Conservation (phyloP, 2,113 vertebrate genomes). For the Sarotherodon lohbergeri region DNA sequence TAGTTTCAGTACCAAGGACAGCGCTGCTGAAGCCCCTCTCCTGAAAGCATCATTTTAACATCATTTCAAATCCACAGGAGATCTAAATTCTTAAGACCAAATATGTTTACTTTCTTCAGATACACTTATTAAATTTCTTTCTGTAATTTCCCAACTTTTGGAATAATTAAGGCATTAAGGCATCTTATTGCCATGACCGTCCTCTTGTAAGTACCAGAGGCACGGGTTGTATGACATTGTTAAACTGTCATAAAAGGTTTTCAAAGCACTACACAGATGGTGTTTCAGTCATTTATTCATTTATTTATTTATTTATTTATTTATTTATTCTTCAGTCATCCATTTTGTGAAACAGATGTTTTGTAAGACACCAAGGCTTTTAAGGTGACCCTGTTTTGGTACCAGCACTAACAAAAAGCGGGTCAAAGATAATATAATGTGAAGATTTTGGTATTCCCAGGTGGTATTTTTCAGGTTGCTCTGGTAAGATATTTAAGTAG, state of each 20-base stretch:
- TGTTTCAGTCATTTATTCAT: not conserved
- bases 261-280: not conserved
- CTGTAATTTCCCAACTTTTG: not conserved
- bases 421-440: not conserved
- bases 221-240: not conserved
- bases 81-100: not conserved
- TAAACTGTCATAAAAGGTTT: not conserved
- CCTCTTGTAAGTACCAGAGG: not conserved
- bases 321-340: not conserved
- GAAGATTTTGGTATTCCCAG: not conserved
- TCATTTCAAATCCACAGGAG: not conserved
- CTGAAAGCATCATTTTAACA: not conserved
- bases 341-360: not conserved
- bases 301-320: not conserved
- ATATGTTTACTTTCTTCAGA: not conserved
- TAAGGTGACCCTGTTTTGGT: not conserved
- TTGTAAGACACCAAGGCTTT: not conserved
- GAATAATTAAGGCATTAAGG: not conserved
- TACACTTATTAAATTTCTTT: not conserved
- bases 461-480: not conserved
- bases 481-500: not conserved
- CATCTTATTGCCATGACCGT: not conserved
- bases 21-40: not conserved
- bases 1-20: slow-evolving; percentile 22
- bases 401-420: not conserved